Base-by-base conservation (phyloP, 2,888 invertebrate species). In the Harmothoe impar region DNA sequence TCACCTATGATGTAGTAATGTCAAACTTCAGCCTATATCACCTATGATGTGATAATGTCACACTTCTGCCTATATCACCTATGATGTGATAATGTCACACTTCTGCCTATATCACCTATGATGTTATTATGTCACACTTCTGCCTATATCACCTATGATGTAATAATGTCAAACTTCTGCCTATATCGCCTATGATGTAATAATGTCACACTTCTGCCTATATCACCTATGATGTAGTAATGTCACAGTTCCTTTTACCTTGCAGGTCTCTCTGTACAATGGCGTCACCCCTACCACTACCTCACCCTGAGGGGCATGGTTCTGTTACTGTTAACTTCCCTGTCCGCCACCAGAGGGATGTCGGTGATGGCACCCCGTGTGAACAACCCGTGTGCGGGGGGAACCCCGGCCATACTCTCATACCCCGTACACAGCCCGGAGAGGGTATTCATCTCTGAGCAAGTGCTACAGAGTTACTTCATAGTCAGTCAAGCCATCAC, bases 341-440 rank as follows among this genome's bases (percentile, higher is more conserved):
- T 81, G 33, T 0, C 23, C 5, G 23, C 20, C 81, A 31, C 31
- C n/a, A 43, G 43, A 43, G 43, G 43, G 43, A 3, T 43, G 43
- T 15, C 35, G 0, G 3, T 33, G 81, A 12, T 81, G 20, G 20
- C 81, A 3, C 35, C 17, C 17, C 33, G 81, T 1, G 35, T 81
- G 81, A 81, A 43, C n/a, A 81, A n/a, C 81, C 81, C 81, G 23
- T 81, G 81, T 43, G 81, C 81, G 0, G 81, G 81, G 17, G 81
- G 81, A 0, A 35, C 17, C 17, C 81, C 81, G 33, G 81, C 81
- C 43, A 35, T 33, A 23, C 43, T 35, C 43, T 33, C 35, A 3
- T 81, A 35, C 81, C 81, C 81, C 0, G 81, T 33, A 17, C 81
- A 33, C 5, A 17, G 43, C 17, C 35, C 43, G 1, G 77, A n/a